Conservation (phyloP, 2,888 invertebrate genomes). For the Microchrysa polita region DNA sequence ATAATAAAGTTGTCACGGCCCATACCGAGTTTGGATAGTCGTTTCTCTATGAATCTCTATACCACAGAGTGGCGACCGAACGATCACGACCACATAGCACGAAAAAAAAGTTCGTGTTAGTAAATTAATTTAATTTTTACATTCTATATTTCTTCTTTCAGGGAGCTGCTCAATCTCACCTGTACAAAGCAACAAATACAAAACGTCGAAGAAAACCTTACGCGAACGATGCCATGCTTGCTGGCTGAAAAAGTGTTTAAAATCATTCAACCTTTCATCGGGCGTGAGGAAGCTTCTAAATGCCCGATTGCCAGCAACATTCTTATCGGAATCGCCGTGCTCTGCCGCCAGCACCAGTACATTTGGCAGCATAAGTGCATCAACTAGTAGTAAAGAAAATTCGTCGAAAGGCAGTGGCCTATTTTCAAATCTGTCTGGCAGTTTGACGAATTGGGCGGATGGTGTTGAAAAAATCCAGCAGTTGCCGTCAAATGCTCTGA, state of each 20-base stretch:
- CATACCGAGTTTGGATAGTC: too few species aligned
- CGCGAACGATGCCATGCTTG: constrained; percentile 85
- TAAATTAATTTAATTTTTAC: background rate
- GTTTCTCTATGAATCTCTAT: too few species aligned
- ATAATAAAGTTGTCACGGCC: too few species aligned
- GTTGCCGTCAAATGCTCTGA: constrained; percentile 56
- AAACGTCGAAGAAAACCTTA: constrained; percentile 69
- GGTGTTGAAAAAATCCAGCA: constrained; percentile 26
- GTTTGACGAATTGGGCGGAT: constrained; percentile 44
- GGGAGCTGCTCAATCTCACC: constrained; percentile 79
- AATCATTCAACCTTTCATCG: constrained; percentile 80
- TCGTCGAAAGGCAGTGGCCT: constrained; percentile 26
- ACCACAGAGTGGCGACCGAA: too few species aligned
- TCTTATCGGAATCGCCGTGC: background rate
- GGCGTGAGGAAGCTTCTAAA: constrained; percentile 74
- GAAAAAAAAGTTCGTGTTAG: too few species aligned
- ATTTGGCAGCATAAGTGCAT: background rate
- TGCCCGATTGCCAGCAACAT: constrained; percentile 73
- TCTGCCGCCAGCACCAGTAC: constrained; percentile 46
- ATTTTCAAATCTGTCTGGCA: constrained; percentile 44
- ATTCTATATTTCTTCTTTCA: constrained; percentile 52
- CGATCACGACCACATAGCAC: too few species aligned
- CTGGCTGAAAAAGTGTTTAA: constrained; percentile 86
- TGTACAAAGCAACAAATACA: constrained; percentile 70
- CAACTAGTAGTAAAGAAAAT: constrained; percentile 16